phyloP scores from a whole-genome alignment of 2,797 vertebrate species.

The Acestrorhynchus altus region DNA sequence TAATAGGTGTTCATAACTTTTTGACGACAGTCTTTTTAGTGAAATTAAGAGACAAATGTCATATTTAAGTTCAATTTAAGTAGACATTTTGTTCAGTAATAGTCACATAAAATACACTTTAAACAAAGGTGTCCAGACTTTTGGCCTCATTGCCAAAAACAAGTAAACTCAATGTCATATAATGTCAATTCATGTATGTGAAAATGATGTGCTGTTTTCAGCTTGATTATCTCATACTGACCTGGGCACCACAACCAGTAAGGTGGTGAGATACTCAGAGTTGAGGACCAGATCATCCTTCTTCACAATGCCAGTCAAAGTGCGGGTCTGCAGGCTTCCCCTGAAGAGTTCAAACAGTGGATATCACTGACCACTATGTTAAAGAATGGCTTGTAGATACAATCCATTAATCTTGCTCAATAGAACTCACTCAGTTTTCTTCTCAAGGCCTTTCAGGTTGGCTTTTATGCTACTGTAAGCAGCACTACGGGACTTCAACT shows the following conservation, averaged over 20 bases:
- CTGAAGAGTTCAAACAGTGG: conserved; percentile 64
- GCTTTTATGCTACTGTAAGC: conserved; percentile 84
- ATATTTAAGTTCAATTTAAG: too few species aligned
- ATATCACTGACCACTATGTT: background rate
- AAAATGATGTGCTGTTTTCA: too few species aligned
- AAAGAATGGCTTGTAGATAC: background rate
- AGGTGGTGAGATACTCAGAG: conserved; percentile 93
- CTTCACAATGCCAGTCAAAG: conserved; percentile 84
- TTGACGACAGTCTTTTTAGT: too few species aligned
- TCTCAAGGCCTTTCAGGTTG: conserved; percentile 81
- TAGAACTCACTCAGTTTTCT: conserved; percentile 82
- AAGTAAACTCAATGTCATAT: too few species aligned
- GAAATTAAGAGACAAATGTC: too few species aligned
- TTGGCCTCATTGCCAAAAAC: too few species aligned
- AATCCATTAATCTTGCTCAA: background rate
- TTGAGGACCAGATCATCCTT: conserved; percentile 91
- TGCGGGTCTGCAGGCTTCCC: conserved; percentile 85
- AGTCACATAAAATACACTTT: too few species aligned
- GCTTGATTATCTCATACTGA: conserved; percentile 47
- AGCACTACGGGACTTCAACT: conserved; percentile 84
- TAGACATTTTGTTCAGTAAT: too few species aligned
- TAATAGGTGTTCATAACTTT: too few species aligned
- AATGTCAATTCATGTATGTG: too few species aligned
- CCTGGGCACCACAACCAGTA: conserved; percentile 88
- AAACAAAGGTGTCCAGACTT: too few species aligned